Percentiles rank a stretch among this genome's conserved stretches.
phyloP scores from a whole-genome alignment of 2,113 vertebrate genomes.

The Malurus alboscapulatus region DNA sequence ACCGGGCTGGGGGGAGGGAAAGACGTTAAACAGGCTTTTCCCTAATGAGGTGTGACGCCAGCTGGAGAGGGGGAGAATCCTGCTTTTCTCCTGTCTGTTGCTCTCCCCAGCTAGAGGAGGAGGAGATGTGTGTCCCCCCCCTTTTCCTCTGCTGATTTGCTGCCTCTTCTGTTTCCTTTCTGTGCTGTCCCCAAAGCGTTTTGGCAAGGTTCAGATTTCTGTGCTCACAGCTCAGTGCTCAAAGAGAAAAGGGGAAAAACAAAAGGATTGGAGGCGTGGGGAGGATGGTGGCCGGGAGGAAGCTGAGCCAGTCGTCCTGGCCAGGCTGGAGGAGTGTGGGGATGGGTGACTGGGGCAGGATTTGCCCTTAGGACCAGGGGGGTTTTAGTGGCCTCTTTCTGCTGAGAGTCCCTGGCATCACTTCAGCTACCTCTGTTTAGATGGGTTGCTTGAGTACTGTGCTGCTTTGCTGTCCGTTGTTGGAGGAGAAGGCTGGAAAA shows the following conservation, averaged over 20 bases:
- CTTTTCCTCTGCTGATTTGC: conserved; percentile 61
- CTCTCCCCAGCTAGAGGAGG: conserved; percentile 53
- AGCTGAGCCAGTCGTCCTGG: background rate
- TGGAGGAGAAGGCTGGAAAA: background rate
- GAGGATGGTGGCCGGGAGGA: conserved; percentile 14
- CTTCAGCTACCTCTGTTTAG: background rate
- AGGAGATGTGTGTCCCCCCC: conserved; percentile 2
- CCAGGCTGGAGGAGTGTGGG: background rate
- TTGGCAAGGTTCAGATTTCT: conserved; percentile 78
- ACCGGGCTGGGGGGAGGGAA: conserved; percentile 31
- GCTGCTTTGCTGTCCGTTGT: background rate
- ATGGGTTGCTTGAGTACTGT: fast-evolving
- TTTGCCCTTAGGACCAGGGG: background rate
- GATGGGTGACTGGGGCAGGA: background rate
- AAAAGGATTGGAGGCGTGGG: conserved; percentile 58
- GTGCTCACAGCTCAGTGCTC: conserved; percentile 76
- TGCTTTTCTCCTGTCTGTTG: conserved; percentile 69
- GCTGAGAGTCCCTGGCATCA: background rate
- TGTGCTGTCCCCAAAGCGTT: conserved; percentile 70
- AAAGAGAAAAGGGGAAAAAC: conserved; percentile 73
- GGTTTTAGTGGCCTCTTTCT: background rate
- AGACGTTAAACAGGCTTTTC: conserved; percentile 68
- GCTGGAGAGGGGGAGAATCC: conserved; percentile 69
- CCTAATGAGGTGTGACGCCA: conserved; percentile 76
- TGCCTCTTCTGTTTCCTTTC: conserved; percentile 64